Base-by-base conservation (phyloP, 2,113 vertebrate species). In the Pygoscelis antarcticus region DNA sequence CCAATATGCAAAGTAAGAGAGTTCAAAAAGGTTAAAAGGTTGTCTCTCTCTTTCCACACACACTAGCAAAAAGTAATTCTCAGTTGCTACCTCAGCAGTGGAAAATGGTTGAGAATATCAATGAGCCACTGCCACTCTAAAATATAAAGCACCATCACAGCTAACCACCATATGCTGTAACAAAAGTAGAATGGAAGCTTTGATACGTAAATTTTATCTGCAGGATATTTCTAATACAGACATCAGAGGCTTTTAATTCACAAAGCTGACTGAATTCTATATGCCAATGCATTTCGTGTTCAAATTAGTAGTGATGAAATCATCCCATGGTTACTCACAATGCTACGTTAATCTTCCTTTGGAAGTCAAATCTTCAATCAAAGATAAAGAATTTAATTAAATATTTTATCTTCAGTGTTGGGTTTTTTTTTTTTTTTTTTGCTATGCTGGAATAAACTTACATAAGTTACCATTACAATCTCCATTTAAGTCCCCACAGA, bases 351-450 rank as follows among this genome's bases (percentile, higher is more conserved):
- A 95, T 97, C 96, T 98, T 96, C 83, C 94, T 96, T 95, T 96
- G 87, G 97, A 98, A 98, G 94, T 90, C 93, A 86, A 94, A 82
- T 66, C 98, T 98, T 96, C 96, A 91, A 96, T 93, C 89, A 92
- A 98, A 97, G 97, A 97, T 96, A 97, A 95, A 93, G 69, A 90
- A 97, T 94, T 98, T 97, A 98, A 98, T 98, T 98, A 98, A 98
- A 87, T 87, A 66, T 68, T 92, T 97, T 98, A 98, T 98, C 97
- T 96, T 92, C 60, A 21, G 52, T 81, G 42, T 27, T 78, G 20
- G 5, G 1, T 25, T 32, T 95, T 85, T 93, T 84, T 82, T 93
- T 71, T 84, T 82, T 93, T 71, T 68, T 72, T 96, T 93, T 83
- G 65, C 70, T 87, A 52, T 83, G 71, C 40, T 89, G 83, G 40